Evolutionary conservation across 2,888 invertebrate genomes (phyloP).

Genomic region (Odontothrips loti): DNA sequence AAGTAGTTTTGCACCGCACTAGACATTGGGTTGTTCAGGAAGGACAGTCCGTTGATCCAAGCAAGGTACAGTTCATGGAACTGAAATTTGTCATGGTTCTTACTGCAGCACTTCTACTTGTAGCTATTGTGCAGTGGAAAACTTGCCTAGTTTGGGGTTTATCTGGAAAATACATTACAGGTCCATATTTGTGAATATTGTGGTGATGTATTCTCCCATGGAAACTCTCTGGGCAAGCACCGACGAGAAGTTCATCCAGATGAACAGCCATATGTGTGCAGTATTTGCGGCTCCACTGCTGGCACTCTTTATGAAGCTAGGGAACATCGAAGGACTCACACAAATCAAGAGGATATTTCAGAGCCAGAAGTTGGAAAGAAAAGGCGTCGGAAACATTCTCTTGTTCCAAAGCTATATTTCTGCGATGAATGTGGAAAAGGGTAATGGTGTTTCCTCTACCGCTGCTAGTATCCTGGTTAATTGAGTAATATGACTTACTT

Average conservation of each 20-base stretch:
- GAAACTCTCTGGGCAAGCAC: slow-evolving; percentile 34
- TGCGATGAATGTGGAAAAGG: slow-evolving; percentile 27
- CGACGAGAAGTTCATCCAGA: slow-evolving; percentile 36
- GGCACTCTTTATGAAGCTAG: slow-evolving; percentile 37
- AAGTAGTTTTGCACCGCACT: slow-evolving; percentile 35
- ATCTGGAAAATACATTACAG: background rate
- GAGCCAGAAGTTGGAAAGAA: slow-evolving; percentile 28
- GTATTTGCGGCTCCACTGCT: slow-evolving; percentile 34
- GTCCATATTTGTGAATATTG: slow-evolving; percentile 36
- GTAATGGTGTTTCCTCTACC: slow-evolving; percentile 2
- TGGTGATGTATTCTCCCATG: slow-evolving; percentile 32
- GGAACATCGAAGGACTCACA: slow-evolving; percentile 35
- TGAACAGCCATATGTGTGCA: slow-evolving; percentile 37
- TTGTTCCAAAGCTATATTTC: background rate
- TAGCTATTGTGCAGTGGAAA: too few species aligned
- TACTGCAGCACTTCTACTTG: too few species aligned
- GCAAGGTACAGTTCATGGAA: background rate
- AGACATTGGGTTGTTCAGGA: slow-evolving; percentile 33
- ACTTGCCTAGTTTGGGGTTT: background rate
- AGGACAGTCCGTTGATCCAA: slow-evolving; percentile 1
- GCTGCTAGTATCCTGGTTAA: background rate
- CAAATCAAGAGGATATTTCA: slow-evolving; percentile 25
- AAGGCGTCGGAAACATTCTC: background rate
- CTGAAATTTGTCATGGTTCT: too few species aligned
- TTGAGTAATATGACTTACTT: background rate